Evolutionary conservation across 2,888 invertebrate genomes (phyloP).

Genomic region (Aporophyla lueneburgensis): DNA sequence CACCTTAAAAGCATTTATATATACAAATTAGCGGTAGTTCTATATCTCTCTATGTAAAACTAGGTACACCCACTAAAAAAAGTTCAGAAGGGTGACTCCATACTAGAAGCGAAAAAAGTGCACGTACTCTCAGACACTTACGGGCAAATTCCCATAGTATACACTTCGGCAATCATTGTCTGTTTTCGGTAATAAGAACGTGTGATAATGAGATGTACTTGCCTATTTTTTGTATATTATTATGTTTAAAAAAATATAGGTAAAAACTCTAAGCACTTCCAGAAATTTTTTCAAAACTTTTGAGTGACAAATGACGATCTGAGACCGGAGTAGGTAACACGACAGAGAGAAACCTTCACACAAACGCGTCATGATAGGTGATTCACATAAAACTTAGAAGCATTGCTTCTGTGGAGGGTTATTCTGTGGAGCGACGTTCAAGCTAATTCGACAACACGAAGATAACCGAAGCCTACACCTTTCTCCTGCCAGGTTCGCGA

Average conservation of each 20-base stretch:
- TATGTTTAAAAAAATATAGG: not conserved
- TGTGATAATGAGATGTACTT: not conserved
- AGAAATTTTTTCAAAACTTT: not conserved
- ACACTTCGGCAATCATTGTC: not conserved
- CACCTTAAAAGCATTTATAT: conserved; percentile 26
- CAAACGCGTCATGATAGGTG: not conserved
- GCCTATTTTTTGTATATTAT: not conserved
- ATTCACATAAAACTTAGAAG: not conserved
- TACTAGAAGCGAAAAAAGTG: not conserved
- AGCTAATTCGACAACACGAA: not conserved
- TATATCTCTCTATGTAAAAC: conserved; percentile 28
- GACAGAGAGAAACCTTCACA: not conserved
- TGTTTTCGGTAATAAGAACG: not conserved
- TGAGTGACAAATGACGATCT: not conserved
- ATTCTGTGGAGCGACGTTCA: not conserved
- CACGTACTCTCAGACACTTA: not conserved
- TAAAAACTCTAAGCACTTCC: too few relatives aligned
- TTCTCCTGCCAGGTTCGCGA: too few relatives aligned
- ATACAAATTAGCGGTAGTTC: conserved; percentile 40
- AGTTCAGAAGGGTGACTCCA: not conserved
- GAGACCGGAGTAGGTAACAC: not conserved
- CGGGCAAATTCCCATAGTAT: not conserved
- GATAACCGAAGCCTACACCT: not conserved
- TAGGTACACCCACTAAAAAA: not conserved
- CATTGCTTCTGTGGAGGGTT: not conserved